Evolutionary conservation across 1,140 invertebrate species (phyloP).

Genomic region (Adoxophyes honmai): DNA sequence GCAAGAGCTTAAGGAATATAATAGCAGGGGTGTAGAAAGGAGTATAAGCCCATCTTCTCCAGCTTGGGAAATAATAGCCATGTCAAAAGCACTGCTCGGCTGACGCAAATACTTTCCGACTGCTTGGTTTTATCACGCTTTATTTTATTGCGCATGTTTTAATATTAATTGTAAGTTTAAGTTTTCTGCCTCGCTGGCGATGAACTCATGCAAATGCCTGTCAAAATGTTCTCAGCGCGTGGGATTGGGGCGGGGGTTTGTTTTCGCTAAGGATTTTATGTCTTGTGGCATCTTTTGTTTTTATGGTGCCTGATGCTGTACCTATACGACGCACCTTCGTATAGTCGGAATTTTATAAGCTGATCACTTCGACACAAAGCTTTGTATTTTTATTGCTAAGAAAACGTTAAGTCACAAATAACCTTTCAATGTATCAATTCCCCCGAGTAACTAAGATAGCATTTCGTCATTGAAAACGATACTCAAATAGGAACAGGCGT

Average conservation of each 20-base stretch:
- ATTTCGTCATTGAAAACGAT: too few species aligned
- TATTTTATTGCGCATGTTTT: conserved; percentile 75
- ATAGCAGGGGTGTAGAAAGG: conserved; percentile 8
- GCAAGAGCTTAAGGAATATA: conserved; percentile 21
- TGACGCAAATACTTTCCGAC: conserved; percentile 71
- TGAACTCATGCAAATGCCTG: conserved; percentile 64
- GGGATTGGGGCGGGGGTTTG: background rate
- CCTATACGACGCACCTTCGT: too few species aligned
- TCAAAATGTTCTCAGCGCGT: conserved; percentile 52
- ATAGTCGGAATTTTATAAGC: too few species aligned
- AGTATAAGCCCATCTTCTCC: conserved; percentile 30
- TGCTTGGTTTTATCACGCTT: conserved; percentile 48
- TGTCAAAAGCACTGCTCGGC: conserved; percentile 64
- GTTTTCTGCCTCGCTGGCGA: conserved; percentile 58
- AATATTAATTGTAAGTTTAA: conserved; percentile 76
- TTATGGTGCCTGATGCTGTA: too few species aligned
- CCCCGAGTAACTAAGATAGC: too few species aligned
- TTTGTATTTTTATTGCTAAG: too few species aligned
- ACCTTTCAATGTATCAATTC: too few species aligned
- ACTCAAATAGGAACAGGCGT: too few species aligned
- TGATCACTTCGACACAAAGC: too few species aligned
- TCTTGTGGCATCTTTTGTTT: too few species aligned
- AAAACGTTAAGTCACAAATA: too few species aligned
- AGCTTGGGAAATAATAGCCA: conserved; percentile 60
- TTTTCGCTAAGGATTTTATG: too few species aligned